These are phyloP conservation scores for Tinea pellionella DNA, from an alignment of 2,888 invertebrate genomes.

Conservation along the genomic window DNA sequence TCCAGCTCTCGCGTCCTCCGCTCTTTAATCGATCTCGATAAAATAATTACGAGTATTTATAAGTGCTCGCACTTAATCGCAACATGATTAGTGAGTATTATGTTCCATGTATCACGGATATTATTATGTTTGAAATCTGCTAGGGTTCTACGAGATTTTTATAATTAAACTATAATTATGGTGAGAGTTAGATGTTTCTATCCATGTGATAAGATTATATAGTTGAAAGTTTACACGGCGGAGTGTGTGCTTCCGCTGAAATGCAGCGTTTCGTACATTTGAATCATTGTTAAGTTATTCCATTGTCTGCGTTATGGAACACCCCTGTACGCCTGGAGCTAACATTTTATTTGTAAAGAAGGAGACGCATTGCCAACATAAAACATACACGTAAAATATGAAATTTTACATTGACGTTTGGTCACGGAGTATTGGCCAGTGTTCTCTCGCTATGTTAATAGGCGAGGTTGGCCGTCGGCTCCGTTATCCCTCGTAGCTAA, in stretches of 20 bases:
- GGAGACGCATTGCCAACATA: background rate
- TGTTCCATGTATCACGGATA: background rate
- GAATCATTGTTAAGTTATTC: conserved; percentile 60
- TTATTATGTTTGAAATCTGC: background rate
- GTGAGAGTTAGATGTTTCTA: background rate
- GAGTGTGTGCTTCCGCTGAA: background rate
- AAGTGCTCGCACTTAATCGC: conserved; percentile 54
- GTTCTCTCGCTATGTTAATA: conserved; percentile 45
- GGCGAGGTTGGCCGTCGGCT: conserved; percentile 52
- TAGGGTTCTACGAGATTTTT: background rate
- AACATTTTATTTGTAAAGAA: conserved; percentile 12
- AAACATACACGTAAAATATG: conserved; percentile 27
- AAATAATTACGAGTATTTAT: conserved; percentile 64
- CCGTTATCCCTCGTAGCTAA: conserved; percentile 69
- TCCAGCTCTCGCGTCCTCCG: conserved; percentile 40
- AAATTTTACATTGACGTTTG: conserved; percentile 64
- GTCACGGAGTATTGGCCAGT: conserved; percentile 32
- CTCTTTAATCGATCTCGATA: conserved; percentile 56
- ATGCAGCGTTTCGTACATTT: background rate
- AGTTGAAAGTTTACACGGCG: background rate
- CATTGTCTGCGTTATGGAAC: conserved; percentile 36
- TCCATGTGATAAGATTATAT: background rate
- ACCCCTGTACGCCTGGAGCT: conserved; percentile 1
- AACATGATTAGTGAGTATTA: conserved; percentile 42
- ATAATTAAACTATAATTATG: background rate